Evolutionary conservation across 2,888 invertebrate genomes (phyloP).

Genomic region (Trissolcus japonicus): DNA sequence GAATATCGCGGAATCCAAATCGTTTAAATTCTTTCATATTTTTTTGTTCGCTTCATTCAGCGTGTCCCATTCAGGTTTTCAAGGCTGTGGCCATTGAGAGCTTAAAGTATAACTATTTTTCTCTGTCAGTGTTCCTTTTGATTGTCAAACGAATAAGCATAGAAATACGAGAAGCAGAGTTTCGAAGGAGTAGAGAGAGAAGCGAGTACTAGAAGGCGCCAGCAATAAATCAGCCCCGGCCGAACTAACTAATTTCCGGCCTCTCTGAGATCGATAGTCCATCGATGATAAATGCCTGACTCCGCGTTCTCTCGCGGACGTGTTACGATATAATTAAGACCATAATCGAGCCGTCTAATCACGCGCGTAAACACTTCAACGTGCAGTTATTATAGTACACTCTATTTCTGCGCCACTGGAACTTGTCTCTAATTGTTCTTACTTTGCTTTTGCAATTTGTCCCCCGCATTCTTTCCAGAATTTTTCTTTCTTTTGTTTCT

Average conservation of each 20-base stretch:
- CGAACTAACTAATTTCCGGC: slow-evolving; percentile 49
- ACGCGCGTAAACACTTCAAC: slow-evolving; percentile 41
- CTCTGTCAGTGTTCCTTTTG: slow-evolving; percentile 23
- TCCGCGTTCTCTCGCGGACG: slow-evolving; percentile 25
- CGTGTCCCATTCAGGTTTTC: no score
- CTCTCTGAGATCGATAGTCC: slow-evolving; percentile 38
- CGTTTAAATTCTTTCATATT: no score
- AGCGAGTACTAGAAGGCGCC: slow-evolving; percentile 15
- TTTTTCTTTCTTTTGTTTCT: no score
- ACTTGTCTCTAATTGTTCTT: slow-evolving; percentile 34
- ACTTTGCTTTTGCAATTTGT: no score
- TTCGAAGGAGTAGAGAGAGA: slow-evolving; percentile 18
- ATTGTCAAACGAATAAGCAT: slow-evolving; percentile 34
- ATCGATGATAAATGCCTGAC: slow-evolving; percentile 34
- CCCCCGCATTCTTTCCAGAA: no score
- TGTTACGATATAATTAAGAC: slow-evolving; percentile 55
- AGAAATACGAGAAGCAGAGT: slow-evolving; percentile 35
- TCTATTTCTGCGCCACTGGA: slow-evolving; percentile 16
- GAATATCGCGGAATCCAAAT: no score
- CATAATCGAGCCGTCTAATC: slow-evolving; percentile 48
- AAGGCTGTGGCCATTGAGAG: neutral
- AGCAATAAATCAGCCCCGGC: slow-evolving; percentile 38
- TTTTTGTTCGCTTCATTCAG: no score
- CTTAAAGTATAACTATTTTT: slow-evolving; percentile 23
- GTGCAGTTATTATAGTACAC: slow-evolving; percentile 16